These are phyloP conservation scores for Pandemis cinnamomeana DNA, from an alignment of 2,888 invertebrate species.

Conservation along the genomic window DNA sequence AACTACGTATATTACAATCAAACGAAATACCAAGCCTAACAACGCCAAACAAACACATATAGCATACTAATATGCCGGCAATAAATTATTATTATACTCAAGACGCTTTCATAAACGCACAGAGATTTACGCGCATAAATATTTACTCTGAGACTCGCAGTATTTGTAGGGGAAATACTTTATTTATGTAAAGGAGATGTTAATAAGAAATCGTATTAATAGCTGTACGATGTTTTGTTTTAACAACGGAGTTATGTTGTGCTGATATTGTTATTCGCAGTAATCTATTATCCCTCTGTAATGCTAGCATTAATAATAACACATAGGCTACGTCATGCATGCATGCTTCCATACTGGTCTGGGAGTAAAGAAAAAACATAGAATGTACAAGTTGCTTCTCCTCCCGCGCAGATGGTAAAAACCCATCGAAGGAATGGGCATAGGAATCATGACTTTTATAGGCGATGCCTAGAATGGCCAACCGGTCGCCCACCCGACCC, in stretches of 20 bases:
- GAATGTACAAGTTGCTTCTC: too few species aligned
- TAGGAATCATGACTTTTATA: too few species aligned
- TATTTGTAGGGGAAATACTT: constrained; percentile 17
- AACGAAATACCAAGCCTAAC: constrained; percentile 1
- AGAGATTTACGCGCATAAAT: constrained; percentile 22
- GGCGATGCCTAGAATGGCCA: too few species aligned
- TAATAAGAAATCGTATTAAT: constrained; percentile 10
- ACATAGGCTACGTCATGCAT: too few species aligned
- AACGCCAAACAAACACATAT: constrained; percentile 7
- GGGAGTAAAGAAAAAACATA: too few species aligned
- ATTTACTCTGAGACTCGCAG: constrained; percentile 16
- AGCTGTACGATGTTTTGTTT: background rate
- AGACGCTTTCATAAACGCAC: constrained; percentile 20
- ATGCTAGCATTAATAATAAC: too few species aligned
- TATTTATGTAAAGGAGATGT: constrained; percentile 17
- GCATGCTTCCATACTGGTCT: too few species aligned
- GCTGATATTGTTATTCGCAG: background rate
- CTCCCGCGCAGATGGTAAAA: too few species aligned
- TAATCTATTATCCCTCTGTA: background rate
- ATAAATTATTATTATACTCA: constrained; percentile 24
- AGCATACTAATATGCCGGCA: constrained; percentile 11
- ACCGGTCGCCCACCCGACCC: too few species aligned
- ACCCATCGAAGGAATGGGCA: too few species aligned
- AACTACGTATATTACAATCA: background rate
- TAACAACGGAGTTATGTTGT: background rate